Evolutionary conservation across 2,888 invertebrate genomes (phyloP).

Genomic region (Agonopterix arenella): DNA sequence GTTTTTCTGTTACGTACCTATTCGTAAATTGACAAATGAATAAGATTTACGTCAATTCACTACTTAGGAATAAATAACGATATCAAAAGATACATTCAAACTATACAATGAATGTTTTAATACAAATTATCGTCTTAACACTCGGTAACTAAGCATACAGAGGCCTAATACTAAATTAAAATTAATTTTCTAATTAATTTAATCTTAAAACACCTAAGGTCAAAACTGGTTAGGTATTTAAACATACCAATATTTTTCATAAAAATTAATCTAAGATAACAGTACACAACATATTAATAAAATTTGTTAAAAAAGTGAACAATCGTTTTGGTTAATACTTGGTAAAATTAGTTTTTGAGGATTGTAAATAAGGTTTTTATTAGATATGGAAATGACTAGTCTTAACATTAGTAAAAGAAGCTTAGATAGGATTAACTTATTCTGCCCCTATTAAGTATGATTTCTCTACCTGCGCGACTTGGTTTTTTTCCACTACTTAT

Average conservation of each 20-base stretch:
- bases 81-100: background rate
- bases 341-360: constrained; percentile 39
- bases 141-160: constrained; percentile 26
- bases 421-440: constrained; percentile 7
- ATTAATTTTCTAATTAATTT: constrained; percentile 24
- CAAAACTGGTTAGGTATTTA: constrained; percentile 42
- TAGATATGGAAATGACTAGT: constrained; percentile 29
- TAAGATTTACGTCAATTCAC: background rate
- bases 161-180: constrained; percentile 15
- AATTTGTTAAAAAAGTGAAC: constrained; percentile 70
- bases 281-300: constrained; percentile 67
- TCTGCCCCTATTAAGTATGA: no score
- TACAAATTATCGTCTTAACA: constrained; percentile 13
- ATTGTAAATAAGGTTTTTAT: constrained; percentile 24
- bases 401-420: constrained; percentile 19
- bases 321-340: constrained; percentile 70
- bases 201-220: constrained; percentile 37
- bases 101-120: background rate
- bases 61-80: background rate
- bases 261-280: constrained; percentile 52
- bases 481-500: background rate
- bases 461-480: background rate
- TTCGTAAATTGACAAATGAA: constrained; percentile 5
- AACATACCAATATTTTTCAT: constrained; percentile 48
- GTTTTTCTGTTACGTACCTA: constrained; percentile 7